Percentiles rank a stretch among this genome's conserved stretches.
Evolutionary conservation across 2,113 vertebrate species (phyloP).

Genomic region (Anoura caudifer): DNA sequence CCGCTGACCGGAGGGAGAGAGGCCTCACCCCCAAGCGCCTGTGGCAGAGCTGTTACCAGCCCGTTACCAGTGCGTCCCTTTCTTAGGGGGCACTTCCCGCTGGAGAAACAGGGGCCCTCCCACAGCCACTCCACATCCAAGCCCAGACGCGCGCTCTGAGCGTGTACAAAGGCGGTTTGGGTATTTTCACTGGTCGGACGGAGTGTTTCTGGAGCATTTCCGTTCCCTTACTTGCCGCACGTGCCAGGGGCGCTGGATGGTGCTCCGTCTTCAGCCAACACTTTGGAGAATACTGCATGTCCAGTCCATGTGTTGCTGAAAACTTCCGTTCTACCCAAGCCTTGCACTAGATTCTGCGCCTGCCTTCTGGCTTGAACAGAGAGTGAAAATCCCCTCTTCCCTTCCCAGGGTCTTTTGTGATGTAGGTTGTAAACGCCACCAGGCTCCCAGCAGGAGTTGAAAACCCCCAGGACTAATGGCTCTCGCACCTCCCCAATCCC

Average conservation of each 20-base stretch:
- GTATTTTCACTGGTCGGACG: neutral
- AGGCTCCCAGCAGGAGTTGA: conserved; percentile 28
- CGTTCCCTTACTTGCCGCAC: neutral
- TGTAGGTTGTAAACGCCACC: neutral
- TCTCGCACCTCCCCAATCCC: neutral
- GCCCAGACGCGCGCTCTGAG: neutral
- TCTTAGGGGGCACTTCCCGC: neutral
- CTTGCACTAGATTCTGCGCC: neutral
- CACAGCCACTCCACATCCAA: neutral
- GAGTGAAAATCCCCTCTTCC: neutral
- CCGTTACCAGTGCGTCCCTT: neutral
- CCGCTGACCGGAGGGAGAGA: neutral
- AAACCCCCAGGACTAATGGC: conserved; percentile 34
- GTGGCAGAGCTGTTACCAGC: neutral
- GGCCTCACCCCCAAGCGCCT: too few relatives aligned
- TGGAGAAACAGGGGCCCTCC: neutral
- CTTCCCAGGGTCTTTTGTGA: neutral
- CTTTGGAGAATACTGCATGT: neutral
- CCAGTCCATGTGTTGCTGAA: neutral
- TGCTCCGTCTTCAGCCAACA: neutral
- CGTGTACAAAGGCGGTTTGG: neutral
- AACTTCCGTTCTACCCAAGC: neutral
- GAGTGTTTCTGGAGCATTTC: neutral
- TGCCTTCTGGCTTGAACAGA: neutral
- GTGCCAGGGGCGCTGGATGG: neutral